Evolutionary conservation across 2,888 invertebrate genomes (phyloP).

Genomic region (Caenorhabditis uteleia): DNA sequence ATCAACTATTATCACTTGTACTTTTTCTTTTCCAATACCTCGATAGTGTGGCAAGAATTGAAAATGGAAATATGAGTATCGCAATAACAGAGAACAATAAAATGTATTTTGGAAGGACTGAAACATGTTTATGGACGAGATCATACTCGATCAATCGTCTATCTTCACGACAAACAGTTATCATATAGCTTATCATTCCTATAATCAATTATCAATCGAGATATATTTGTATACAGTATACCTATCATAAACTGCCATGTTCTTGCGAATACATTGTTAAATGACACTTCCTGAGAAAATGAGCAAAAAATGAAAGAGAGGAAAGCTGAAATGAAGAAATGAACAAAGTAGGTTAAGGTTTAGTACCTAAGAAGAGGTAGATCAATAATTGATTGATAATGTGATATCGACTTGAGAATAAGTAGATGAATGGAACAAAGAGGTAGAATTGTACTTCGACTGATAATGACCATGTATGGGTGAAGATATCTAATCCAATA

Average conservation of each 20-base stretch:
- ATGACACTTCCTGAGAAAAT: constrained; percentile 1
- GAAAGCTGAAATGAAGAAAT: neutral
- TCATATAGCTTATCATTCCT: constrained; percentile 15
- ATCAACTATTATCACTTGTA: too few relatives aligned
- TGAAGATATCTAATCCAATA: constrained; percentile 23
- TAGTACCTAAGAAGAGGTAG: too few relatives aligned
- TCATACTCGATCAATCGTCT: neutral
- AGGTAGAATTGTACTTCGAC: constrained; percentile 32
- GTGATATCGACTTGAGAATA: neutral
- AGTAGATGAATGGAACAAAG: constrained; percentile 16
- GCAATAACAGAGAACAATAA: constrained; percentile 2
- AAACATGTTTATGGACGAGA: constrained; percentile 1
- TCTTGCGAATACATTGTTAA: constrained; percentile 27
- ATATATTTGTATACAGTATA: too few relatives aligned
- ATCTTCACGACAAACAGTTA: neutral
- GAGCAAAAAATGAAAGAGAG: constrained; percentile 2
- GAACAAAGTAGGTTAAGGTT: too few relatives aligned
- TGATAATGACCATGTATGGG: constrained; percentile 27
- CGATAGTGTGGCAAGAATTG: neutral
- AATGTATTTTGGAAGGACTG: neutral
- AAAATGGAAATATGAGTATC: neutral
- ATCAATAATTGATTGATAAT: constrained; percentile 1
- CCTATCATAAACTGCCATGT: constrained; percentile 26
- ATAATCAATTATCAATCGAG: neutral
- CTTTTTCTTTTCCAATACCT: neutral